These are phyloP conservation scores for Pollachius pollachius DNA, from an alignment of 2,113 vertebrate species.

Conservation along the genomic window DNA sequence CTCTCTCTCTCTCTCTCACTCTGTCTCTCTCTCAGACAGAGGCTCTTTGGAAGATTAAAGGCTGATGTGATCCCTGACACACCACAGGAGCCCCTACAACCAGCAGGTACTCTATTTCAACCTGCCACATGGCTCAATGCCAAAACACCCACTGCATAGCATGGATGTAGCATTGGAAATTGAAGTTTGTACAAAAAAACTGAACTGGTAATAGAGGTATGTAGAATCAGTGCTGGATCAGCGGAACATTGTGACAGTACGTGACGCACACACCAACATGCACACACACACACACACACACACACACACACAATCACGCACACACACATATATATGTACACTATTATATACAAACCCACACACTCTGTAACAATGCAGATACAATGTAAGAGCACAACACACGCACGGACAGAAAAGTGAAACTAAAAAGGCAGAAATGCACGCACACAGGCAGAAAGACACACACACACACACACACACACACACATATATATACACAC, in stretches of 20 bases:
- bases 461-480: too few relatives aligned
- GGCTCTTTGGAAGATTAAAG: conserved; percentile 62
- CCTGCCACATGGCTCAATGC: neutral
- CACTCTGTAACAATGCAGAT: too few relatives aligned
- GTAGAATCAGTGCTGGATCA: conserved; percentile 22
- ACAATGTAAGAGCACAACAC: too few relatives aligned
- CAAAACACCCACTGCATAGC: neutral
- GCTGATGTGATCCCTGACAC: conserved; percentile 60
- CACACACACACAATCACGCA: conserved; percentile 2
- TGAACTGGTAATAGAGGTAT: conserved; percentile 13
- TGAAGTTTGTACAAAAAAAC: neutral
- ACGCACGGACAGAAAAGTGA: neutral
- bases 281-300: conserved; percentile 16
- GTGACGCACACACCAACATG: neutral
- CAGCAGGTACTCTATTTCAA: conserved; percentile 30
- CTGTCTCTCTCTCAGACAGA: conserved; percentile 24
- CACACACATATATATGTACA: too few relatives aligned
- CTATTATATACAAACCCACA: too few relatives aligned
- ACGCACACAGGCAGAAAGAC: neutral
- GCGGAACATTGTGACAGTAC: conserved; percentile 25
- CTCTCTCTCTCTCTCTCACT: too few relatives aligned
- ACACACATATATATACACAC: too few relatives aligned
- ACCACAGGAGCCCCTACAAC: conserved; percentile 51
- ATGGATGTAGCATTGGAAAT: neutral
- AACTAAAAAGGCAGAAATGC: too few relatives aligned